Conservation (phyloP, 2,113 vertebrate genomes). For the Tragelaphus imberbis region DNA sequence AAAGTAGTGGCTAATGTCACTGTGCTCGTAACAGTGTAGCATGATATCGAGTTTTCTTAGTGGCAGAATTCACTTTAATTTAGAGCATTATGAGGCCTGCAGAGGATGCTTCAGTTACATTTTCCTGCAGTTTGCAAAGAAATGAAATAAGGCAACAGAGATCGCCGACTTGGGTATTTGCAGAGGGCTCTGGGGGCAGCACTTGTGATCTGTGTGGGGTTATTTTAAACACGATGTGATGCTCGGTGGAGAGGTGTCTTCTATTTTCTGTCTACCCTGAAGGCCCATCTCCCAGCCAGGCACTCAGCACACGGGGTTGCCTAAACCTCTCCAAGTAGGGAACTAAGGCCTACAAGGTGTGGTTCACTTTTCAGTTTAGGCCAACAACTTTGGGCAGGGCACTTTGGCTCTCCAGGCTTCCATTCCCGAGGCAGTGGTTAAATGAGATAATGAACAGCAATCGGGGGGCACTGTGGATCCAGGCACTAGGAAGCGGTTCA, state of each 20-base stretch:
- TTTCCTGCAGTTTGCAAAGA: neutral
- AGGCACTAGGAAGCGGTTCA: accelerated
- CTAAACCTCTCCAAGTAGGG: neutral
- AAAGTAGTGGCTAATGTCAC: neutral
- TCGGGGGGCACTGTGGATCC: accelerated
- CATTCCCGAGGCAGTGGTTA: neutral
- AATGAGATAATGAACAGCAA: neutral
- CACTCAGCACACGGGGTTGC: neutral
- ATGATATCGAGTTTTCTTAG: neutral
- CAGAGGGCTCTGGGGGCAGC: neutral
- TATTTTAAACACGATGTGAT: neutral
- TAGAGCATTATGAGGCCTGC: neutral
- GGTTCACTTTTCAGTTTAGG: neutral
- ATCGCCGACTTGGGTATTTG: neutral
- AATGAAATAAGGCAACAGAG: neutral
- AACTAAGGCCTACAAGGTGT: neutral
- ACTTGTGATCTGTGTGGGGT: neutral
- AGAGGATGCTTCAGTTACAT: neutral
- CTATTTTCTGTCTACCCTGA: neutral
- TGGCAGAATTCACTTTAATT: neutral
- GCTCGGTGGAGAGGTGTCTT: neutral
- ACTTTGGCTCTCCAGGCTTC: neutral
- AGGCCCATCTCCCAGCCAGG: neutral
- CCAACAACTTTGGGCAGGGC: neutral
- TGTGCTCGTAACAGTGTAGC: accelerated